Base-by-base conservation (phyloP, 1,140 invertebrate species). In the Drosophila serrata region DNA sequence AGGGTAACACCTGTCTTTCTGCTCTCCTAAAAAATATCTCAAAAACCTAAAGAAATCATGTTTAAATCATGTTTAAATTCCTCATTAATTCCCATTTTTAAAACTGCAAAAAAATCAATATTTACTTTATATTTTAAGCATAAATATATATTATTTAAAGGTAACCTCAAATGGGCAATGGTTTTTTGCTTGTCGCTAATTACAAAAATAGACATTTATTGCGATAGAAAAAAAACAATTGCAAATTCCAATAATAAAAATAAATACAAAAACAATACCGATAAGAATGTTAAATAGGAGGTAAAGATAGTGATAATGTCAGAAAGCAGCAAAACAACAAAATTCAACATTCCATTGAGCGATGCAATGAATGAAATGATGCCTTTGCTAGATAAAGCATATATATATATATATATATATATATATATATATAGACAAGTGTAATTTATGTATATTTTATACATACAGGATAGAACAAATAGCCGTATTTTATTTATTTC, bases 191-290 rank as follows among this genome's bases (percentile, higher is more conserved):
- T 27, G 12, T 39, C 2, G 59, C 22, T 27, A 46, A 45, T 62
- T 22, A 29, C 59, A 63, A 35, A 63, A 45, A 62, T 60, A 65
- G 12, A 61, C 19, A 35, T 61, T 45, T 43, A 27, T 62, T 40
- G 56, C 13, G n/a, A 13, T 24, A 37, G 15, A 37, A 12, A 6
- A 24, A 22, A 49, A 17, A 49, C 61, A 59, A 63, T 31, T 33
- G 13, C 33, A 19, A 27, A 33, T 53, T 31, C 31, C 17, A 60
- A 43, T 58, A 63, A 33, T 31, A 13, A 33, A 31, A 40, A 57
- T 19, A 27, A 24, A 42, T n/a, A 46, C 43, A 42, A 22, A 42
- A 27, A n/a, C 11, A 22, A 22, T 22, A 22, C 19, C 35, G 49
- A 53, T 53, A 63, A 40, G 40, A 64, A 43, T 7, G n/a, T 1